A percentile compares a stretch with the other conserved stretches of the same genome.
Conservation (phyloP, 2,797 vertebrate genomes). For the Poecilia gillii region DNA sequence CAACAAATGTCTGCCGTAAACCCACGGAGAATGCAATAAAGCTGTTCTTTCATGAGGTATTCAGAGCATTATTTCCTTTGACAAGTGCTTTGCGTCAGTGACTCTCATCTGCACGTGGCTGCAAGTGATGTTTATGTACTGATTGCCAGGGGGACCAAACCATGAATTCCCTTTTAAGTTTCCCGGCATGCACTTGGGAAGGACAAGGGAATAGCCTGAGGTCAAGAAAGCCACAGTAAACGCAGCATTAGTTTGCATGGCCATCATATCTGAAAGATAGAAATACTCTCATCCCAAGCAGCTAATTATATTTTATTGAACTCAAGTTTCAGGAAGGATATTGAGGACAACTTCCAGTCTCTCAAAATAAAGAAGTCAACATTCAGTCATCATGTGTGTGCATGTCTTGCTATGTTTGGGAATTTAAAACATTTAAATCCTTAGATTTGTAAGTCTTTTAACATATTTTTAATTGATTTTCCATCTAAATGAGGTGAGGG, state of each 20-base stretch:
- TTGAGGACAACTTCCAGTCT: neutral
- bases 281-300: conserved; percentile 14
- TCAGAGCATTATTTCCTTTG: conserved; percentile 25
- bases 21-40: conserved; percentile 27
- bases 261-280: conserved; percentile 18
- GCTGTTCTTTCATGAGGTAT: conserved; percentile 22
- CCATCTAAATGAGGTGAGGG: neutral
- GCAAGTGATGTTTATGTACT: conserved; percentile 21
- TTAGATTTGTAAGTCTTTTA: neutral
- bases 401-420: neutral
- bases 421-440: neutral
- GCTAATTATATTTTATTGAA: conserved; percentile 23
- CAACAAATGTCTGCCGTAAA: conserved; percentile 37
- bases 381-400: neutral
- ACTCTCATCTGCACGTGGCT: conserved; percentile 11
- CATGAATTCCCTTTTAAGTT: conserved; percentile 26
- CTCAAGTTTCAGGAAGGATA: neutral
- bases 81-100: conserved; percentile 22
- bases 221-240: conserved; percentile 23
- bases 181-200: conserved; percentile 36
- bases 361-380: neutral
- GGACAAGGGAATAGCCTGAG: conserved; percentile 7
- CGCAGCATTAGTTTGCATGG: conserved; percentile 17
- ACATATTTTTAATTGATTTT: neutral
- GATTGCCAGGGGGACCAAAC: conserved; percentile 5